Evolutionary conservation across 2,113 vertebrate genomes (phyloP), one percentile per base, ranked within the genome.

Genomic region (Leucosticte australis): DNA sequence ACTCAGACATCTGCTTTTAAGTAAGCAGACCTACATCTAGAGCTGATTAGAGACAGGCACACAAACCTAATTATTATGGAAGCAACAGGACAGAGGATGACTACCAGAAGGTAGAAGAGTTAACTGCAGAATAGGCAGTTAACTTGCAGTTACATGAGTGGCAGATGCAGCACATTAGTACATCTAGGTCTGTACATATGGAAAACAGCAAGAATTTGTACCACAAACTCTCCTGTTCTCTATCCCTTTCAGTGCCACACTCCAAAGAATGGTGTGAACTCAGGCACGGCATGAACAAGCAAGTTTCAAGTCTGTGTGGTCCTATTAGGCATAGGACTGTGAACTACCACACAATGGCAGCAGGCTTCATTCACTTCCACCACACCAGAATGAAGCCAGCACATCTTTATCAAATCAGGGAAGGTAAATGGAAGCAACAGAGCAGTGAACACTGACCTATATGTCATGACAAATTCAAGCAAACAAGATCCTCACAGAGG

Each of bases 91-190:
- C 5, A 15, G 24, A 35, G 67, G 9, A 73, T 28, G 14, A 63
- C 30, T 41, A 33, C 13, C 24, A 64, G 28, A 62, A 86, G 0
- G 0, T 6, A 4, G 11, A 57, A 74, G 9, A 69, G 17, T 21
- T 77, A 20, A 41, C n/a, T 6, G 27, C 3, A 62, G 14, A 89
- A 65, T 0, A 65, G 17, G 18, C 28, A 69, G 19, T 31, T 77
- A 55, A 55, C 18, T 60, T 73, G 24, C 4, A 81, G 14, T 19
- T 67, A 84, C 17, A 7, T 14, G 4, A 77, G 35, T 33, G 17
- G 49, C 20, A 23, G 15, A 68, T 50, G 22, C 33, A 89, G 44
- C 37, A 77, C 13, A 2, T 49, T 20, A 42, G 15, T 14, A 42
- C 27, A 71, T 20, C 30, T 44, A 30, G 81, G n/a, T 18, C 59